Evolutionary conservation across 2,113 vertebrate species (phyloP).

Genomic region (Fregata magnificens): DNA sequence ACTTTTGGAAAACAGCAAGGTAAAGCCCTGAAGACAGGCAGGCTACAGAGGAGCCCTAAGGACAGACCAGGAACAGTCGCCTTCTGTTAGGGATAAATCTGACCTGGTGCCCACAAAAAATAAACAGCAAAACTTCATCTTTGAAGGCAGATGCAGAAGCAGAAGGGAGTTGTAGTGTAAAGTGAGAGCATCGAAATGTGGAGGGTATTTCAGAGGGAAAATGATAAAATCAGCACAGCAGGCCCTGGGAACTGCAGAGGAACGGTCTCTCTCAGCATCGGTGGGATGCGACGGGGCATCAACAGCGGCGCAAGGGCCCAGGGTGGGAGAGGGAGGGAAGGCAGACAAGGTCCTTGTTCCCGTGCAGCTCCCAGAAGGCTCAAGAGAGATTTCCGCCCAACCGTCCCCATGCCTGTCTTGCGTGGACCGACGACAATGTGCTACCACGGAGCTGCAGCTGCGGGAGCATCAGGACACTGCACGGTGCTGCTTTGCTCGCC

Average conservation of each 20-base stretch:
- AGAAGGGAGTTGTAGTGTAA: not conserved
- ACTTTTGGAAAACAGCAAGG: not conserved
- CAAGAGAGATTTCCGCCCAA: not conserved
- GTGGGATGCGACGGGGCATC: accelerated
- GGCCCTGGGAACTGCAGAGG: accelerated
- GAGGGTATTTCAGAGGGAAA: not conserved
- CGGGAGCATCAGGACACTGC: not conserved
- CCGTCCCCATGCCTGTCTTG: not conserved
- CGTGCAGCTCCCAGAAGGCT: not conserved
- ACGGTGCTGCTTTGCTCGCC: not conserved
- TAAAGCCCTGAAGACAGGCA: not conserved
- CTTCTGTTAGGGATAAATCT: conserved; percentile 11
- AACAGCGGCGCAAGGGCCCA: accelerated
- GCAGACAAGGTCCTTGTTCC: not conserved
- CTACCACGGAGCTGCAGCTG: accelerated
- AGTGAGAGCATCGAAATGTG: not conserved
- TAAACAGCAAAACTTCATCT: not conserved
- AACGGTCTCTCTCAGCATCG: accelerated
- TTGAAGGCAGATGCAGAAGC: not conserved
- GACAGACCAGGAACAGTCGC: not conserved
- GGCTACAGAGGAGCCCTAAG: not conserved
- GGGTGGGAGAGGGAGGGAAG: not conserved
- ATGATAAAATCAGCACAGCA: not conserved
- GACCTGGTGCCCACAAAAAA: not conserved
- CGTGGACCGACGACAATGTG: accelerated